These are phyloP conservation scores for Colossoma macropomum DNA, from an alignment of 2,113 vertebrate genomes.

Conservation along the genomic window DNA sequence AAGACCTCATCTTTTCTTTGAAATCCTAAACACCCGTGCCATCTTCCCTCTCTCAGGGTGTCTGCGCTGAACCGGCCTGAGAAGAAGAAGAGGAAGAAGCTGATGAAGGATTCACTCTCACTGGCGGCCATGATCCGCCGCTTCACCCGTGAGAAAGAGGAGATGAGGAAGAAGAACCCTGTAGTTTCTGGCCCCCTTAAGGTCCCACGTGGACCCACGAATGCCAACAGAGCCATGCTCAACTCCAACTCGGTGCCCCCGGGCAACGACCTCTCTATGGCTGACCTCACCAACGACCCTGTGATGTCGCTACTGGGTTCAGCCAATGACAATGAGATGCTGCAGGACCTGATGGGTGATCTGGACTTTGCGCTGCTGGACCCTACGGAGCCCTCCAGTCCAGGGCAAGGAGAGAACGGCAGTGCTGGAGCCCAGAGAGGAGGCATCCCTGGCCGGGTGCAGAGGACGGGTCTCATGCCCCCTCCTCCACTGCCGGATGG, in stretches of 20 bases:
- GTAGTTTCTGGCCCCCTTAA: constrained; percentile 47
- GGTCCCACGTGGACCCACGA: constrained; percentile 5
- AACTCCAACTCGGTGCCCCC: constrained; percentile 73
- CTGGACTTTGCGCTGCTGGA: constrained; percentile 94
- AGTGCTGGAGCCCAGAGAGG: constrained; percentile 60
- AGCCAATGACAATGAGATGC: constrained; percentile 88
- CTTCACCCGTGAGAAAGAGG: constrained; percentile 95
- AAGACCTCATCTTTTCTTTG: background rate
- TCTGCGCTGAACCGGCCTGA: constrained; percentile 91
- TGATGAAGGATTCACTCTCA: constrained; percentile 92
- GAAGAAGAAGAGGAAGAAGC: constrained; percentile 96
- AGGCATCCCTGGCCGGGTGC: constrained; percentile 71
- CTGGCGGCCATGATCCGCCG: constrained; percentile 95
- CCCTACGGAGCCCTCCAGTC: constrained; percentile 87
- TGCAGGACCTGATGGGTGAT: constrained; percentile 94
- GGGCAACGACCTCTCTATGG: constrained; percentile 68
- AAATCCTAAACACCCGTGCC: background rate
- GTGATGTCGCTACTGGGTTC: constrained; percentile 92
- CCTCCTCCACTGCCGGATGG: constrained; percentile 87
- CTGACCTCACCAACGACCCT: constrained; percentile 80
- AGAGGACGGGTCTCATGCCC: constrained; percentile 56
- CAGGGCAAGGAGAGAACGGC: constrained; percentile 88
- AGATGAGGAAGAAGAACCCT: constrained; percentile 85
- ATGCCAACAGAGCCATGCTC: constrained; percentile 65
- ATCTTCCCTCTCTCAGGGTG: constrained; percentile 73